A percentile compares a stretch with the other conserved stretches of the same genome.
These are phyloP conservation scores for Pandemis cinnamomeana DNA, from an alignment of 2,888 invertebrate genomes.

Conservation along the genomic window DNA sequence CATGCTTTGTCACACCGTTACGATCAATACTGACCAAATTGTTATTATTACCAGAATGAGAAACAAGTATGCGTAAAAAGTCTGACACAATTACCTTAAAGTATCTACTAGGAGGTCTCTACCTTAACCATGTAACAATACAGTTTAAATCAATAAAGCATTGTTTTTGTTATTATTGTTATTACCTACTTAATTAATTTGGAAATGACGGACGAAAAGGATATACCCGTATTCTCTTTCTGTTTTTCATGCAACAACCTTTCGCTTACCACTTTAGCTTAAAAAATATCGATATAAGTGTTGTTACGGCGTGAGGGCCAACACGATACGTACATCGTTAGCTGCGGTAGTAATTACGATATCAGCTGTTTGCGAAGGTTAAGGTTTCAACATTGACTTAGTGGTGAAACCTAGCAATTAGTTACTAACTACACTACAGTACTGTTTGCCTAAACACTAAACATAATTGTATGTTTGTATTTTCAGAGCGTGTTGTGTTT, in stretches of 20 bases:
- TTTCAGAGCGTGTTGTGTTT: background rate
- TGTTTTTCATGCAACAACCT: background rate
- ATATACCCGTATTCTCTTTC: no score
- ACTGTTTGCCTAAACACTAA: background rate
- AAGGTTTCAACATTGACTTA: slow-evolving; percentile 25
- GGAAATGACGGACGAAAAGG: no score
- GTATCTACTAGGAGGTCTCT: no score
- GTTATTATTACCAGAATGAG: no score
- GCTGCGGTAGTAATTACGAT: slow-evolving; percentile 21
- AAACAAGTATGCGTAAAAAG: no score
- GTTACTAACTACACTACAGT: slow-evolving; percentile 10
- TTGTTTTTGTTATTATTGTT: no score
- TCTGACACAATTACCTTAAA: no score
- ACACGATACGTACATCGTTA: slow-evolving; percentile 22
- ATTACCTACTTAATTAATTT: no score
- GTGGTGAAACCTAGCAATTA: slow-evolving; percentile 23
- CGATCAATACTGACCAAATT: no score
- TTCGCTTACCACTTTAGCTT: background rate
- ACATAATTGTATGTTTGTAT: background rate
- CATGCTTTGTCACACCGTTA: no score
- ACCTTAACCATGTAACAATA: no score
- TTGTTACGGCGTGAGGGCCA: background rate
- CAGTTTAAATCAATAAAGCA: no score
- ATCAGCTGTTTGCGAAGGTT: slow-evolving; percentile 21
- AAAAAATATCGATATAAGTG: slow-evolving; percentile 1